Percentiles rank a stretch among this genome's conserved stretches.
Evolutionary conservation across 2,888 invertebrate species (phyloP).

Genomic region (Allygus modestus): DNA sequence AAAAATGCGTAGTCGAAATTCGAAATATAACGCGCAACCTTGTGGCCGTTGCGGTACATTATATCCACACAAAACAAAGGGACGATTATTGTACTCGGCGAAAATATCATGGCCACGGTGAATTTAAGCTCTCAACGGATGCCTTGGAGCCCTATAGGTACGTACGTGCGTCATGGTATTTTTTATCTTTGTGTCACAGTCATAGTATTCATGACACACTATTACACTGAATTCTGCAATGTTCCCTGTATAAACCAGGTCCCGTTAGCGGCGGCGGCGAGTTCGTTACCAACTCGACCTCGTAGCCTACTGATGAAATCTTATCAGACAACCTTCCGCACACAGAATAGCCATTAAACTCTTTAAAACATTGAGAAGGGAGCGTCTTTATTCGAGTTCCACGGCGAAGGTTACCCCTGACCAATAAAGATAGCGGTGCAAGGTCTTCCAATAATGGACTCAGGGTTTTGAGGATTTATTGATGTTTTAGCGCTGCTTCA

Average conservation of each 20-base stretch:
- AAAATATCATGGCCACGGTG: conserved; percentile 5
- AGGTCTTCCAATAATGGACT: conserved; percentile 21
- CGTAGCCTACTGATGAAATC: conserved; percentile 1
- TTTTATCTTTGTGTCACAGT: no score
- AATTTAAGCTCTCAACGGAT: neutral
- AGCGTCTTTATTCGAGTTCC: neutral
- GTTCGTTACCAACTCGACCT: conserved; percentile 2
- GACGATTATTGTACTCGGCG: neutral
- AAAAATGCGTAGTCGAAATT: no score
- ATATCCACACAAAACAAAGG: neutral
- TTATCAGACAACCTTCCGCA: conserved; percentile 28
- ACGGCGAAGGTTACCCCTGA: neutral
- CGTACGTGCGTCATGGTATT: no score
- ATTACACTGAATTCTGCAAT: no score
- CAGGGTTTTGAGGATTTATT: neutral
- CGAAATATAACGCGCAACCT: neutral
- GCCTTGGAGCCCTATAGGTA: no score
- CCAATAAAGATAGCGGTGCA: neutral
- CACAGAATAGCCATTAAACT: neutral
- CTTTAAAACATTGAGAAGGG: neutral
- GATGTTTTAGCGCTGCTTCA: no score
- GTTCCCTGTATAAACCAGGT: no score
- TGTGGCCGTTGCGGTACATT: neutral
- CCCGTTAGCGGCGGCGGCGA: neutral
- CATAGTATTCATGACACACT: no score